A percentile compares a stretch with the other conserved stretches of the same genome.
Conservation (phyloP, 2,113 vertebrate species). For the Puffinus mauretanicus region DNA sequence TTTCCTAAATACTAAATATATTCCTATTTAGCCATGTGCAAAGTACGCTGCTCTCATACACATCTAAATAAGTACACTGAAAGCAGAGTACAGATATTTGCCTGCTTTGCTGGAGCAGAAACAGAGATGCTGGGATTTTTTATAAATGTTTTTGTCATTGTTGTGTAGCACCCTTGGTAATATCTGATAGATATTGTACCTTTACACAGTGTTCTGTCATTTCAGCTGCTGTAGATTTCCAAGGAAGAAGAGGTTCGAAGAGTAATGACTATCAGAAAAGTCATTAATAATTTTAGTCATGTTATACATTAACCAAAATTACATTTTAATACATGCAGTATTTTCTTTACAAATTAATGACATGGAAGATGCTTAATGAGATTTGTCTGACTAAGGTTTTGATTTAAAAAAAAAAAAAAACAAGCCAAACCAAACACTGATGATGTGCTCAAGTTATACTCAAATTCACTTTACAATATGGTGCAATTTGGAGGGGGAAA, state of each 20-base stretch:
- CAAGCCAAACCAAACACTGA: background rate
- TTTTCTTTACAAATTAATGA: background rate
- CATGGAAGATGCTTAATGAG: background rate
- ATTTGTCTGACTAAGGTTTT: background rate
- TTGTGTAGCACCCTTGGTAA: background rate
- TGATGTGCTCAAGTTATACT: background rate
- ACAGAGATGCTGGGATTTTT: background rate
- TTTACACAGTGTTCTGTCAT: background rate
- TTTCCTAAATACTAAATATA: background rate
- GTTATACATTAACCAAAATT: background rate
- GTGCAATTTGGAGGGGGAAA: too few species aligned
- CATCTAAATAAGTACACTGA: background rate
- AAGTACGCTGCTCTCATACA: background rate
- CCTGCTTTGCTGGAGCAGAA: background rate
- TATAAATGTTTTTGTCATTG: background rate
- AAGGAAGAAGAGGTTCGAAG: background rate
- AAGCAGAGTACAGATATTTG: background rate
- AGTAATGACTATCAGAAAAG: background rate
- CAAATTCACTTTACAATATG: background rate
- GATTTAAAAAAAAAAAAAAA: background rate
- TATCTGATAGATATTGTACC: background rate
- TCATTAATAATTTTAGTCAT: background rate
- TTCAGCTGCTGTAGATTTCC: background rate
- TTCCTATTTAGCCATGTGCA: background rate
- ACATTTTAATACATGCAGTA: background rate